Evolutionary conservation across 1,140 invertebrate genomes (phyloP).

Genomic region (Arctopsyche grandis): DNA sequence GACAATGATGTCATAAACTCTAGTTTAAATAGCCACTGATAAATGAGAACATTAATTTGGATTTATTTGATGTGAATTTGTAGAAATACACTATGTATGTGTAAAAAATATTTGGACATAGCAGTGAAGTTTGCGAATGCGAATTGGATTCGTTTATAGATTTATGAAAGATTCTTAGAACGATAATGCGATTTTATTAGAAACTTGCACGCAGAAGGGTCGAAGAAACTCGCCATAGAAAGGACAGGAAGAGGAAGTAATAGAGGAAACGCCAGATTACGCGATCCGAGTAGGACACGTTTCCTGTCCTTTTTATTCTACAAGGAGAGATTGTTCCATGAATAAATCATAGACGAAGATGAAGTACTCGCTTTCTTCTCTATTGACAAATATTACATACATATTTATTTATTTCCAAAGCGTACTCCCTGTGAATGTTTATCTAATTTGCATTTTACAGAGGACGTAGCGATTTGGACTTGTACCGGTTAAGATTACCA

Average conservation of each 20-base stretch:
- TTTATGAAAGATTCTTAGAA: no score
- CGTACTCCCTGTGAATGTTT: background rate
- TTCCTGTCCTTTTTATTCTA: slow-evolving; percentile 36
- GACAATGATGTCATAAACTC: no score
- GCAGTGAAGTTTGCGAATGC: no score
- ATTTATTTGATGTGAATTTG: no score
- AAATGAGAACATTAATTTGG: no score
- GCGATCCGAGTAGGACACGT: slow-evolving; percentile 25
- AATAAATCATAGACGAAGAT: background rate
- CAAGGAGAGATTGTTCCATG: background rate
- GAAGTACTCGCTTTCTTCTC: background rate
- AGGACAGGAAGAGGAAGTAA: slow-evolving; percentile 37
- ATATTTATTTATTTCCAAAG: background rate
- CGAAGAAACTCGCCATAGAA: background rate
- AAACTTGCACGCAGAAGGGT: background rate
- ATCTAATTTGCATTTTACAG: background rate
- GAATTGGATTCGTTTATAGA: no score
- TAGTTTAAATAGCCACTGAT: no score
- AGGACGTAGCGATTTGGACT: background rate
- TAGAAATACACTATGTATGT: no score
- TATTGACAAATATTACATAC: background rate
- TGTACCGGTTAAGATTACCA: no score
- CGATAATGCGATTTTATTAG: no score
- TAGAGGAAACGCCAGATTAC: slow-evolving; percentile 41
- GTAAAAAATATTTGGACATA: no score